Base-by-base conservation (phyloP, 2,888 invertebrate species). In the Eucera pruinosa region DNA sequence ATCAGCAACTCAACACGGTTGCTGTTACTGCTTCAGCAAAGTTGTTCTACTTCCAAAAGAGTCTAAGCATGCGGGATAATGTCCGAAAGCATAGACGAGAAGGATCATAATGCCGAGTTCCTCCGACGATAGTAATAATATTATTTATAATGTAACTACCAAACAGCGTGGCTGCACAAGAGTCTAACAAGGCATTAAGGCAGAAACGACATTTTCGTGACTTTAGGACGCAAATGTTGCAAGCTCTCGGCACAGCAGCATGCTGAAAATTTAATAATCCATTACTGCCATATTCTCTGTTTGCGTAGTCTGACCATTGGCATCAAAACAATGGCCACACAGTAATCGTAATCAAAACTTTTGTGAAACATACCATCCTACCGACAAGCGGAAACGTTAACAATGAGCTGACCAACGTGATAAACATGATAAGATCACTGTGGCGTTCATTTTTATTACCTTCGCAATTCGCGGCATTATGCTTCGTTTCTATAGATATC, bases 251-350 rank as follows among this genome's bases (percentile, higher is more conserved):
- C 62, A 48, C 30, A 81, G 43, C 48, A 36, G 25, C 36, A 47
- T 57, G 18, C 50, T 43, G 65, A 55, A 61, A 77, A 74, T 82
- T 76, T 72, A 74, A 76, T 83, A 76, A 82, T 82, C 77, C 80
- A 77, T 78, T 78, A 76, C 58, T 23, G 39, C 27, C 50, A n/a
- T 47, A 47, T 45, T 39, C 57, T 60, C 15, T 47, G 39, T 50
- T 39, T 50, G 39, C 23, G 47, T 45, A 41, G 48, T 0, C 45
- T 47, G 75, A 67, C 69, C 67, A 69, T 65, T 52, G 62, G 57
- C 36, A 50, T 54, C 18, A 15, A 57, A 25, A 47, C 77, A 77
- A 77, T 58, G 52, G 48, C 50, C 64, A 43, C n/a, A 50, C 41
- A 58, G 67, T 80, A 71, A 75, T 54, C 70, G 57, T 75, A 80